phyloP scores from a whole-genome alignment of 2,797 vertebrate genomes.

The Leptodactylus fallax region DNA sequence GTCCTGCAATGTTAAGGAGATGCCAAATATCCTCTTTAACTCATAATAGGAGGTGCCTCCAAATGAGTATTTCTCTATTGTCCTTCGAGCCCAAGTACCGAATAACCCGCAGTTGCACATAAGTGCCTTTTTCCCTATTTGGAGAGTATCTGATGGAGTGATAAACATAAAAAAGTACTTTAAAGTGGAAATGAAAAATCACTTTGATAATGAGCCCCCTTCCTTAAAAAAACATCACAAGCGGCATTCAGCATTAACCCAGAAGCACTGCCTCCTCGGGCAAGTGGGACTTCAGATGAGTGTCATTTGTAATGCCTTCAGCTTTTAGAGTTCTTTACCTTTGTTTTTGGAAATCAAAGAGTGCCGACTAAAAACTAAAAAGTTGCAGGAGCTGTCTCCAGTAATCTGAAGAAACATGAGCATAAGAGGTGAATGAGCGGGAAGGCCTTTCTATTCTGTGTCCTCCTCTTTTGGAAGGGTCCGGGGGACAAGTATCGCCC shows the following conservation, averaged over 20 bases:
- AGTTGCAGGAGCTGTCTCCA: constrained; percentile 45
- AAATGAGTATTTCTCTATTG: too few relatives aligned
- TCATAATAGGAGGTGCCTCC: too few relatives aligned
- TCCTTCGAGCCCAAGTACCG: too few relatives aligned
- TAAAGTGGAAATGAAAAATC: neutral
- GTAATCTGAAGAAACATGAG: constrained; percentile 59
- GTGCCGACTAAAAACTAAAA: constrained; percentile 21
- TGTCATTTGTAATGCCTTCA: constrained; percentile 44
- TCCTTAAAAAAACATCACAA: neutral
- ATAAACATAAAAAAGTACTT: too few relatives aligned
- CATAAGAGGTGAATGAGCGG: constrained; percentile 46
- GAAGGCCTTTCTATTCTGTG: constrained; percentile 31
- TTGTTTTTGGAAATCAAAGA: constrained; percentile 48
- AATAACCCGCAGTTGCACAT: too few relatives aligned
- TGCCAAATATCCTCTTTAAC: too few relatives aligned
- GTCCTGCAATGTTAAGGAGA: too few relatives aligned
- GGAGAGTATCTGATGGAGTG: too few relatives aligned
- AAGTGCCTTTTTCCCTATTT: too few relatives aligned
- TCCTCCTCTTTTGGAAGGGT: constrained; percentile 53
- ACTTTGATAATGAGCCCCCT: neutral
- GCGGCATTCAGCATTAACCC: neutral
- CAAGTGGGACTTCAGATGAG: constrained; percentile 46
- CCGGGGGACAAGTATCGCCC: constrained; percentile 47
- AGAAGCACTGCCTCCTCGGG: neutral
- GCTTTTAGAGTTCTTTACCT: constrained; percentile 51